These are phyloP conservation scores for Drosophila biarmipes DNA, from an alignment of 1,140 invertebrate genomes.

Conservation along the genomic window DNA sequence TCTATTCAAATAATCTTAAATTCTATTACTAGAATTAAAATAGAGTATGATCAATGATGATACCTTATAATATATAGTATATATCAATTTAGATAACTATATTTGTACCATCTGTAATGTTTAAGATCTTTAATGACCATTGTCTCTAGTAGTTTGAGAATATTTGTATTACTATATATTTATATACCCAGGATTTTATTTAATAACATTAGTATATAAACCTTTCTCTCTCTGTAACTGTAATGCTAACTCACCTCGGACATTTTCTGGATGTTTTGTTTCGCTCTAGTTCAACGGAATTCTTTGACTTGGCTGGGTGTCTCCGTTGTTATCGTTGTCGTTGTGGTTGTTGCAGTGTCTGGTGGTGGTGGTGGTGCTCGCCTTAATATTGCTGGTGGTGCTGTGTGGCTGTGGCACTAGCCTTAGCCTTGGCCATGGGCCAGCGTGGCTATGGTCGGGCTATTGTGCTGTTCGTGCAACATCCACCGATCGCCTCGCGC, in stretches of 20 bases:
- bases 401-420: constrained; percentile 17
- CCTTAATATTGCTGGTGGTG: constrained; percentile 19
- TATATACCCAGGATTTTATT: background rate
- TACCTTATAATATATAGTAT: too few relatives aligned
- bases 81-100: background rate
- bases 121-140: too few relatives aligned
- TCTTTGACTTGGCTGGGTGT: constrained; percentile 44
- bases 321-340: constrained; percentile 8
- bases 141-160: too few relatives aligned
- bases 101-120: background rate
- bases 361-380: constrained; percentile 6
- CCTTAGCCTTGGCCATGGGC: constrained; percentile 43
- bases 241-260: constrained; percentile 58
- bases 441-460: constrained; percentile 18
- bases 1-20: too few relatives aligned
- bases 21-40: too few relatives aligned
- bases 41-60: too few relatives aligned
- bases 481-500: constrained; percentile 46
- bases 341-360: constrained; percentile 10
- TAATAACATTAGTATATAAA: background rate
- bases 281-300: constrained; percentile 30
- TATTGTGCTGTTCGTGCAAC: constrained; percentile 49
- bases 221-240: background rate
- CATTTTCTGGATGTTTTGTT: constrained; percentile 53
- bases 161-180: too few relatives aligned